Conservation (phyloP, 2,888 invertebrate genomes). For the Apamea epomidion region DNA sequence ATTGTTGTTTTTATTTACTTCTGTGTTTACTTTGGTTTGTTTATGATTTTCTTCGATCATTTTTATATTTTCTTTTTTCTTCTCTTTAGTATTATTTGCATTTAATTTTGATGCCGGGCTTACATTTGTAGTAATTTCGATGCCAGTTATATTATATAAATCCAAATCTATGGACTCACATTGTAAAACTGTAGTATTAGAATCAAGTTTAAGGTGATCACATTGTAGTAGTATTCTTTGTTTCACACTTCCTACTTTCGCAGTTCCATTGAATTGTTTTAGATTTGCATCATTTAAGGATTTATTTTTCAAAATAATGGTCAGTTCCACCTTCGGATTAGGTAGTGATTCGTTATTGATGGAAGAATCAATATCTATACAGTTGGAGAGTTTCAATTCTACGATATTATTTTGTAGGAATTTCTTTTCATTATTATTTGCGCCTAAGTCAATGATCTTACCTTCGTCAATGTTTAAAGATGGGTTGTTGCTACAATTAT, state of each 20-base stretch:
- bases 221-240: constrained; percentile 38
- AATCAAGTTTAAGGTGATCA: not conserved
- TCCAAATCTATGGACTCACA: constrained; percentile 37
- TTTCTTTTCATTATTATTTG: not conserved
- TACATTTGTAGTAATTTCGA: not conserved
- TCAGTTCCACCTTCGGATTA: constrained; percentile 22
- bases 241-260: not conserved
- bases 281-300: constrained; percentile 12
- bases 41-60: not conserved
- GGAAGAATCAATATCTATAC: constrained; percentile 7
- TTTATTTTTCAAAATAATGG: constrained; percentile 30
- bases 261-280: constrained; percentile 18
- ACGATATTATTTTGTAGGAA: not conserved
- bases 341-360: constrained; percentile 5
- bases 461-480: constrained; percentile 18
- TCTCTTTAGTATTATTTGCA: constrained; percentile 1
- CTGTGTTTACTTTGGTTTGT: not conserved
- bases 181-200: constrained; percentile 11
- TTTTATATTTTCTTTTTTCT: not conserved
- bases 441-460: constrained; percentile 24
- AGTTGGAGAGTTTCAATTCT: constrained; percentile 29
- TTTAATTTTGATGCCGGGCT: not conserved
- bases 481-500: constrained; percentile 34
- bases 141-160: constrained; percentile 2
- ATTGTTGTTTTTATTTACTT: not conserved